phyloP scores from a whole-genome alignment of 1,140 invertebrate genomes.

The Rhagoletis pomonella region DNA sequence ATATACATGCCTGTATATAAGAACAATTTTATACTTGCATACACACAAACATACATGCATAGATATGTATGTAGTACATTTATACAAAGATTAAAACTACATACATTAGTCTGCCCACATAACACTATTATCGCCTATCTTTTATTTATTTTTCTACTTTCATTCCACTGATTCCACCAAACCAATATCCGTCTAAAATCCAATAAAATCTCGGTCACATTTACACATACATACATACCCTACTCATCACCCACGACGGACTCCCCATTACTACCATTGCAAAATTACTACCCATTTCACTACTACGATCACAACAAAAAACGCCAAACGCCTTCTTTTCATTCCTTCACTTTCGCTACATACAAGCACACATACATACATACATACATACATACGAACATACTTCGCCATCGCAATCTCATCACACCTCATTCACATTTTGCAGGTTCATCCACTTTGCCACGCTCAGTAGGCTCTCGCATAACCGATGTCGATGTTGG shows the following conservation, averaged over 20 bases:
- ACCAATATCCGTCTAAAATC: constrained; percentile 50
- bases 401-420: constrained; percentile 67
- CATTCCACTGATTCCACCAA: constrained; percentile 25
- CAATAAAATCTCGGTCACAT: constrained; percentile 53
- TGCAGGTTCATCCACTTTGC: constrained; percentile 88
- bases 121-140: constrained; percentile 48
- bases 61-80: too few species aligned
- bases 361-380: constrained; percentile 26
- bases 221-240: constrained; percentile 9
- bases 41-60: too few species aligned
- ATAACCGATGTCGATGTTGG: constrained; percentile 80
- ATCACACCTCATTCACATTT: constrained; percentile 60
- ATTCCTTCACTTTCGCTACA: constrained; percentile 1
- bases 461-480: constrained; percentile 84
- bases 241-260: constrained; percentile 37
- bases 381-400: constrained; percentile 33
- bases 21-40: not conserved
- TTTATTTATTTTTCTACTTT: constrained; percentile 50
- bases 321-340: not conserved
- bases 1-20: not conserved
- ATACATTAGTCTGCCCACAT: constrained; percentile 28
- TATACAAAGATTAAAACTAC: not conserved
- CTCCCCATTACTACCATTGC: too few species aligned
- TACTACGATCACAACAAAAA: not conserved
- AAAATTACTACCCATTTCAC: not conserved